These are phyloP conservation scores for Xiphophorus birchmanni DNA, from an alignment of 2,797 vertebrate species.

Conservation along the genomic window DNA sequence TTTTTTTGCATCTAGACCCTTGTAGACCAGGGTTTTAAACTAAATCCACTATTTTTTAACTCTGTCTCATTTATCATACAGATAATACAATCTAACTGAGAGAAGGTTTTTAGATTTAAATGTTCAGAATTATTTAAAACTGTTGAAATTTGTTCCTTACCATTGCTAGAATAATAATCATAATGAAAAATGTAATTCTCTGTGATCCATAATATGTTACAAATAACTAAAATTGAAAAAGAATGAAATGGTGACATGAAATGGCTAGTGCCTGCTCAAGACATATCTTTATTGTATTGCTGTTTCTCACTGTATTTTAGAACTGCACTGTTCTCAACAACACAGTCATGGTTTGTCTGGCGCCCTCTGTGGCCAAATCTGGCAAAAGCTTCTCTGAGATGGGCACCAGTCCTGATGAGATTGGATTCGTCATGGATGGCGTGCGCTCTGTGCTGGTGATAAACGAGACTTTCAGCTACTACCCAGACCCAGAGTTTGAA, in stretches of 20 bases:
- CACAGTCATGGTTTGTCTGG: slow-evolving; percentile 94
- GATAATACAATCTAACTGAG: neutral
- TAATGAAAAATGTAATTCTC: neutral
- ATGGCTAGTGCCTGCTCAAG: neutral
- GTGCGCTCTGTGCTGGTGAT: slow-evolving; percentile 90
- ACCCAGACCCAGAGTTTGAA: slow-evolving; percentile 94
- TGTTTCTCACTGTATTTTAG: slow-evolving; percentile 65
- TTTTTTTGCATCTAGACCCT: neutral
- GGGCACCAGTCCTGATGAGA: slow-evolving; percentile 91
- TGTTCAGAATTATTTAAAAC: neutral
- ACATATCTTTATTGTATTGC: neutral
- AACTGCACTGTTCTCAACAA: slow-evolving; percentile 94
- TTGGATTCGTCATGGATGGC: slow-evolving; percentile 96
- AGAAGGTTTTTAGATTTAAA: neutral
- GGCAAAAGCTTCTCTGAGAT: slow-evolving; percentile 84
- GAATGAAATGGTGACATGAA: neutral
- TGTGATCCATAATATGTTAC: neutral
- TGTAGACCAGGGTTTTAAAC: neutral
- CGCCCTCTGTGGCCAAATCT: slow-evolving; percentile 88
- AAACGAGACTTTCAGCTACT: slow-evolving; percentile 91
- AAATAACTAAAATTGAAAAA: neutral
- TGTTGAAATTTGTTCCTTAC: neutral
- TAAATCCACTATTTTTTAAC: neutral
- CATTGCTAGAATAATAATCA: neutral
- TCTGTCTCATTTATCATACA: neutral